Evolutionary conservation across 2,888 invertebrate genomes (phyloP).

Genomic region (Drosophila algonquin): DNA sequence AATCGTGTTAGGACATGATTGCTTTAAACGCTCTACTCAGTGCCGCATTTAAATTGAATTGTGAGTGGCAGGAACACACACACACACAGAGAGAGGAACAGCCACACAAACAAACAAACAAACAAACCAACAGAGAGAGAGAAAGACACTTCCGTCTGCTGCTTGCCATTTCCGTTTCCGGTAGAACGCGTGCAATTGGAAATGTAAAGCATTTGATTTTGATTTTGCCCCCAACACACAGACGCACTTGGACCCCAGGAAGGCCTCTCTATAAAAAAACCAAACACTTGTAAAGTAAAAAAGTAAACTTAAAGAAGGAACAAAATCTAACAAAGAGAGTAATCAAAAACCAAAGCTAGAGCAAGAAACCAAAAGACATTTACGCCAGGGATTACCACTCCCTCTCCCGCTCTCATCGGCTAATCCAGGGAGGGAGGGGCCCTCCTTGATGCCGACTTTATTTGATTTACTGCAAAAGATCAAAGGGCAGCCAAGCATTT

Average conservation of each 20-base stretch:
- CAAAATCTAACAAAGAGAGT: background rate
- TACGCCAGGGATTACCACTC: background rate
- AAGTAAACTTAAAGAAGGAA: background rate
- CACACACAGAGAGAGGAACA: background rate
- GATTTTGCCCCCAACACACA: background rate
- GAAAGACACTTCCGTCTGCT: constrained; percentile 55
- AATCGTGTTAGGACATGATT: constrained; percentile 38
- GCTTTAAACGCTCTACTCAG: constrained; percentile 33
- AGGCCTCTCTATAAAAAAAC: background rate
- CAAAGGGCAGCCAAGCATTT: constrained; percentile 55
- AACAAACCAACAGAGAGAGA: constrained; percentile 6
- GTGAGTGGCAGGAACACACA: constrained; percentile 10
- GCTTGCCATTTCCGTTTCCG: constrained; percentile 65
- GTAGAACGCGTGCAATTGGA: constrained; percentile 45
- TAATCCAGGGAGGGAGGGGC: constrained; percentile 25
- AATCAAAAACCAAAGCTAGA: constrained; percentile 16
- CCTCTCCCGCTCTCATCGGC: background rate
- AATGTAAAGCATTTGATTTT: constrained; percentile 1
- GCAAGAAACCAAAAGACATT: constrained; percentile 11
- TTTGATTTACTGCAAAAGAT: constrained; percentile 42
- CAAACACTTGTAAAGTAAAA: constrained; percentile 1
- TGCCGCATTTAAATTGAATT: constrained; percentile 49
- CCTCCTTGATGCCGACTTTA: constrained; percentile 5
- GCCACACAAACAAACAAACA: constrained; percentile 23
- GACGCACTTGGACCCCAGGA: constrained; percentile 9